Base-by-base conservation (phyloP, 2,888 invertebrate genomes). In the Bursaphelenchus okinawaensis region DNA sequence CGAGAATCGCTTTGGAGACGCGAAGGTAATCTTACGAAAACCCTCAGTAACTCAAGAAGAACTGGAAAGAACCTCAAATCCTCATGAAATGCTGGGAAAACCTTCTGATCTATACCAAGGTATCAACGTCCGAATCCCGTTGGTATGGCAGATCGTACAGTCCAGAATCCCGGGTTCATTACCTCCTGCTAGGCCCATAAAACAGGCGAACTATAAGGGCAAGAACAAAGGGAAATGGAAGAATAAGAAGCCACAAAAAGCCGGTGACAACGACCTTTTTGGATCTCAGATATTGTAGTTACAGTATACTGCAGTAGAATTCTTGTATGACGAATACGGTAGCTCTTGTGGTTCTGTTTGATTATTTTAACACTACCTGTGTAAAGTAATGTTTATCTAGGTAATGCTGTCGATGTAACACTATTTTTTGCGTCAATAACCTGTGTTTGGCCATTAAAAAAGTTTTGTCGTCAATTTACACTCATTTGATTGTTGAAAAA, bases 91-190 rank as follows among this genome's bases (percentile, higher is more conserved):
- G n/a, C 20, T 62, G 40, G 29, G 27, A 20, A 31, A 64, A 40
- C 24, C 55, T 26, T n/a, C 24, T 0, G 40, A 40, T 31, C 16
- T 60, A 19, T 69, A 62, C 65, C 72, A 76, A 40, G 73, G 76
- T 1, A 54, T 74, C 27, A 57, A 71, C 50, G 29, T 54, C 6
- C 73, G 76, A 55, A 58, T 70, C 27, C 74, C 71, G 24, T 40
- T 76, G 7, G 59, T 70, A 2, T 73, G 75, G 75, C 72, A 73
- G 65, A 57, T 73, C 20, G 56, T 74, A 19, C 56, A 40, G 9
- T 58, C 67, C 0, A 56, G 75, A 55, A 68, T 68, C 19, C 73
- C 73, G 0, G 76, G 69, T 4, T 63, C 75, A 7, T 27, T 73
- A 19, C 61, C 55, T 55, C 75, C 75, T 20, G 40, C 40, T 40